Percentiles rank a stretch among this genome's conserved stretches.
These are phyloP conservation scores for Catostylus mosaicus DNA, from an alignment of 30 jellyfish, hydroid and myxozoan genomes.

Conservation along the genomic window DNA sequence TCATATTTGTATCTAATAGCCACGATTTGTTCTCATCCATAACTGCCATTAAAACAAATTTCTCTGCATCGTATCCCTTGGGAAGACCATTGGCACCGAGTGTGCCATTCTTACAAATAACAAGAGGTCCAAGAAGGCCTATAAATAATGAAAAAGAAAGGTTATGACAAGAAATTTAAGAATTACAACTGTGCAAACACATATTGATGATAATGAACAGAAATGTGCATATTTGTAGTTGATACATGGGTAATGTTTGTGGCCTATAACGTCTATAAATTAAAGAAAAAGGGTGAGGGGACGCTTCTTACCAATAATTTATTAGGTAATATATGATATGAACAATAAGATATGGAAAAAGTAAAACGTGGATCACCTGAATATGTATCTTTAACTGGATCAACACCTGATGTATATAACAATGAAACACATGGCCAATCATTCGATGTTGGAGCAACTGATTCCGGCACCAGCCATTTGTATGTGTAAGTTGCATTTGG, in stretches of 20 bases:
- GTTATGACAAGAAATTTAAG: no score
- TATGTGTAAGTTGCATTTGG: constrained; percentile 59
- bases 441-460: constrained; percentile 51
- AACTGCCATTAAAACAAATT: constrained; percentile 36
- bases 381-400: constrained; percentile 52
- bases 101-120: constrained; percentile 48
- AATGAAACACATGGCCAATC: constrained; percentile 72
- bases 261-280: no score
- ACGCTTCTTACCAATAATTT: neutral
- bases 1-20: constrained; percentile 64
- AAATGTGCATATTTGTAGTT: no score
- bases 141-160: no score
- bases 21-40: constrained; percentile 76
- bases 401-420: constrained; percentile 58
- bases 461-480: constrained; percentile 63
- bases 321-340: neutral
- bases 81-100: constrained; percentile 50
- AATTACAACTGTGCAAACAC: no score
- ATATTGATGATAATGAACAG: no score
- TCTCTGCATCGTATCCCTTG: constrained; percentile 51
- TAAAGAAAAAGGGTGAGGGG: no score
- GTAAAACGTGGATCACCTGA: constrained; percentile 38
- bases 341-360: neutral
- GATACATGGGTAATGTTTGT: no score
- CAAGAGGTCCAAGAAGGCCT: constrained; percentile 71